Conservation (phyloP, 2,888 invertebrate species). For the Leptarthrus brevirostris region DNA sequence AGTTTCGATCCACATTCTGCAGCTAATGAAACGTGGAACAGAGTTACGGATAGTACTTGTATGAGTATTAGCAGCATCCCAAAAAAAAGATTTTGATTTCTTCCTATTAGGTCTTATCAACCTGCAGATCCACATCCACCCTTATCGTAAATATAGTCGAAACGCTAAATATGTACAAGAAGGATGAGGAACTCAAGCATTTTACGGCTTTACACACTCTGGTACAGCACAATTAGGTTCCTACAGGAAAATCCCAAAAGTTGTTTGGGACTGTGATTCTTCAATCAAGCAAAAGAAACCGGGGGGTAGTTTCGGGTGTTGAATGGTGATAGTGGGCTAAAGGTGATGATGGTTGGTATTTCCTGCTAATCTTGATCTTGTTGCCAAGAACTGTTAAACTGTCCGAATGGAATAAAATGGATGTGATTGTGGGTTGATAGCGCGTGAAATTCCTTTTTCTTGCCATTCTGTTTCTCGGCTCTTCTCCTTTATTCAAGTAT, state of each 20-base stretch:
- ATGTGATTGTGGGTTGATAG: conserved; percentile 51
- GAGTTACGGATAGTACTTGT: too few species aligned
- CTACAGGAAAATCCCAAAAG: not conserved
- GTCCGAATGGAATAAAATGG: conserved; percentile 50
- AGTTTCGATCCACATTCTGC: not conserved
- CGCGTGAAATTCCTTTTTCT: conserved; percentile 44
- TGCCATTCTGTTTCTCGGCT: not conserved
- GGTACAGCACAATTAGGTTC: conserved; percentile 30
- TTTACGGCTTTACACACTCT: not conserved
- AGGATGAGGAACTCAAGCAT: too few species aligned
- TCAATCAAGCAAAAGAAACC: conserved; percentile 25
- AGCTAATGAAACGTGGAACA: too few species aligned
- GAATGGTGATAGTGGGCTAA: conserved; percentile 8
- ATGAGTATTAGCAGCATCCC: too few species aligned
- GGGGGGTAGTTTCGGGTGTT: not conserved
- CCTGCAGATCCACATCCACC: not conserved
- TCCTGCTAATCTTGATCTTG: conserved; percentile 44
- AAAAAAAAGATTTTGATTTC: too few species aligned
- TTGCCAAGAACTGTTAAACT: conserved; percentile 50
- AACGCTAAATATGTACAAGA: not conserved
- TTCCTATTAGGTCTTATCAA: too few species aligned
- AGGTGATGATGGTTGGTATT: conserved; percentile 15
- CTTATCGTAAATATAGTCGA: not conserved
- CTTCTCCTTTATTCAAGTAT: not conserved
- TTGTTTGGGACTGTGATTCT: conserved; percentile 15